These are phyloP conservation scores for Chiridota heheva DNA, from an alignment of 35 echinoderm and acorn worm genomes.

Conservation along the genomic window DNA sequence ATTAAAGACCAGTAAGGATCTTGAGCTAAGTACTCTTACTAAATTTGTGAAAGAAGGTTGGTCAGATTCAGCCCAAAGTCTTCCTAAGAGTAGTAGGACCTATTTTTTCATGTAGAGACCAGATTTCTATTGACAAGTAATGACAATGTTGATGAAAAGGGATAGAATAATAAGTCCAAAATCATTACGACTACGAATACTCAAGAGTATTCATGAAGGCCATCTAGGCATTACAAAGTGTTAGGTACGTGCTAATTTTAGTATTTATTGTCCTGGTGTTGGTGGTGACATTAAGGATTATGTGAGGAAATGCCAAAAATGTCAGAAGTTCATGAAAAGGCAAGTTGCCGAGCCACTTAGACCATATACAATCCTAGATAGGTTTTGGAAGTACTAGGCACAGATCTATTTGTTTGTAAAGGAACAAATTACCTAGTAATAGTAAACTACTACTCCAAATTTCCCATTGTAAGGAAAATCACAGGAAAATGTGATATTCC, in stretches of 20 bases:
- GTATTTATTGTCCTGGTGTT: constrained; percentile 30
- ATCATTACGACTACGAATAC: constrained; percentile 19
- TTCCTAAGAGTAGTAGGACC: constrained; percentile 27
- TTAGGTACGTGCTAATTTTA: constrained; percentile 9
- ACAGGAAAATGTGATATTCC: neutral
- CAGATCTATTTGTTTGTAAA: constrained; percentile 25
- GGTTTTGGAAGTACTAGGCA: constrained; percentile 1
- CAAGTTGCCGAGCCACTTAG: too few relatives aligned
- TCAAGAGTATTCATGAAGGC: constrained; percentile 25
- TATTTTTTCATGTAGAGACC: constrained; percentile 35
- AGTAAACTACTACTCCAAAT: constrained; percentile 47
- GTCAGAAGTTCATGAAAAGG: constrained; percentile 10
- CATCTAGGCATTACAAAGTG: constrained; percentile 19
- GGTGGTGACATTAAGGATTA: constrained; percentile 25
- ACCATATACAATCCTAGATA: too few relatives aligned
- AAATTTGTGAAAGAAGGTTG: constrained; percentile 11
- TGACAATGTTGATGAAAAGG: constrained; percentile 27
- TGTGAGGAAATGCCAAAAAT: constrained; percentile 13
- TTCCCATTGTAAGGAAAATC: constrained; percentile 36
- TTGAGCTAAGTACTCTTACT: constrained; percentile 4
- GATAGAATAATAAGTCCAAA: constrained; percentile 11
- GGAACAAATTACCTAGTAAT: constrained; percentile 7
- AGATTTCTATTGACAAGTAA: constrained; percentile 1
- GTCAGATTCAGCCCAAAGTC: constrained; percentile 10
- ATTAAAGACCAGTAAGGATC: too few relatives aligned